Percentiles rank a stretch among this genome's conserved stretches.
phyloP scores from a whole-genome alignment of 2,888 invertebrate genomes.

The Hemistola chrysoprasaria region DNA sequence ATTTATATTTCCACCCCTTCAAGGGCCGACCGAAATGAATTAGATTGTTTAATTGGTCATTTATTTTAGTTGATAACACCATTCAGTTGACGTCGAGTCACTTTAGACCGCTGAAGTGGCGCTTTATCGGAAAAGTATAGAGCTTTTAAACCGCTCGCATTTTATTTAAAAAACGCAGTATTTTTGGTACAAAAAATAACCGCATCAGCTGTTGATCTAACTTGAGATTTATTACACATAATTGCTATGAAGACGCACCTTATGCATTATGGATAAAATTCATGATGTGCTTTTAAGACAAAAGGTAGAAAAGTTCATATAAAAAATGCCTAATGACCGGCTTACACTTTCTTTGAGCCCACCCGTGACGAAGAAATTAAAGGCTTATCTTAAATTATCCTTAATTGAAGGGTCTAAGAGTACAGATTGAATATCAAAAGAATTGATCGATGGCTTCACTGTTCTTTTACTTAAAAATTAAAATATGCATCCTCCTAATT shows the following conservation, averaged over 20 bases:
- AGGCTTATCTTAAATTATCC: constrained; percentile 78
- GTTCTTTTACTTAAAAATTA: constrained; percentile 49
- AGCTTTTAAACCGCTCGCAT: constrained; percentile 35
- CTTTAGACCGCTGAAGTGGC: constrained; percentile 62
- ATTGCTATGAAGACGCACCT: constrained; percentile 72
- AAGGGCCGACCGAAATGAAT: constrained; percentile 68
- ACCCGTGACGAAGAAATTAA: constrained; percentile 78
- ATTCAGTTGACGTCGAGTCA: constrained; percentile 48
- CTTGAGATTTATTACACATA: constrained; percentile 76
- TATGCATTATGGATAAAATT: constrained; percentile 76
- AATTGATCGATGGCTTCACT: constrained; percentile 71
- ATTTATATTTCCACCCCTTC: constrained; percentile 77
- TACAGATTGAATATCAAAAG: constrained; percentile 74
- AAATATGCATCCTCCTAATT: constrained; percentile 51
- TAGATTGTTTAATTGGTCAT: constrained; percentile 81
- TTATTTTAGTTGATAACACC: constrained; percentile 74
- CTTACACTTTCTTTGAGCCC: constrained; percentile 71
- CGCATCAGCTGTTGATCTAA: constrained; percentile 69
- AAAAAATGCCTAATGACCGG: constrained; percentile 73
- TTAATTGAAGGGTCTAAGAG: constrained; percentile 76
- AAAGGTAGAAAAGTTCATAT: constrained; percentile 61
- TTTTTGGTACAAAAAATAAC: constrained; percentile 26
- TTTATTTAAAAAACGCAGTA: constrained; percentile 5
- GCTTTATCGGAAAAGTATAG: constrained; percentile 44
- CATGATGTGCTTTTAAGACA: constrained; percentile 67